These are phyloP conservation scores for Aix galericulata DNA, from an alignment of 2,113 vertebrate species.

Conservation along the genomic window DNA sequence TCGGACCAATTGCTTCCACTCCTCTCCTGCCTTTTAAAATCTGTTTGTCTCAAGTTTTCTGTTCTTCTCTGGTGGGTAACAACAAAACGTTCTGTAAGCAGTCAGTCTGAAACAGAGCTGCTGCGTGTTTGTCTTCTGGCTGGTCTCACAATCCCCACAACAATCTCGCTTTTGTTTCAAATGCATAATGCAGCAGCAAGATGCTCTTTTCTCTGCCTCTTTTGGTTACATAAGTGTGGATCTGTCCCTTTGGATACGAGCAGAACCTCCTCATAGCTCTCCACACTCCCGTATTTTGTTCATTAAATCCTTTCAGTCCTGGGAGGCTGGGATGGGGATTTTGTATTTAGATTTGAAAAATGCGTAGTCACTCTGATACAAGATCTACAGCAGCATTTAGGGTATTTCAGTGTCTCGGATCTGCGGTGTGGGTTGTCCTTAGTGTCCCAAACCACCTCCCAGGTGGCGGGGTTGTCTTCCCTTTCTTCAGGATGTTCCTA, in stretches of 20 bases:
- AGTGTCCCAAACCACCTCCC: neutral
- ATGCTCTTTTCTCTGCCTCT: neutral
- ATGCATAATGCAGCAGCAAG: neutral
- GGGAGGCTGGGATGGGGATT: neutral
- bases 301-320: neutral
- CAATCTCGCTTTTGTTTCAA: neutral
- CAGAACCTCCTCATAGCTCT: neutral
- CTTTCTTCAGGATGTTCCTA: neutral
- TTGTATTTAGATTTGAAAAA: neutral
- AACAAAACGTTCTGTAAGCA: neutral
- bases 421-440: neutral
- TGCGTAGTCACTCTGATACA: too few species aligned
- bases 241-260: neutral
- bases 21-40: neutral
- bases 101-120: neutral
- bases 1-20: neutral
- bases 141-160: neutral
- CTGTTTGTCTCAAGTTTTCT: neutral
- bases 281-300: neutral
- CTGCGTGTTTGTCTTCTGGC: neutral
- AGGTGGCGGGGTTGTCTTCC: neutral
- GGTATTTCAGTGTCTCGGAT: neutral
- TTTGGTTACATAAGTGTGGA: accelerated
- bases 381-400: neutral
- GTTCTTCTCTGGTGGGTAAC: neutral